These are phyloP conservation scores for Pampusana beccarii DNA, from an alignment of 2,113 vertebrate genomes.

Conservation along the genomic window DNA sequence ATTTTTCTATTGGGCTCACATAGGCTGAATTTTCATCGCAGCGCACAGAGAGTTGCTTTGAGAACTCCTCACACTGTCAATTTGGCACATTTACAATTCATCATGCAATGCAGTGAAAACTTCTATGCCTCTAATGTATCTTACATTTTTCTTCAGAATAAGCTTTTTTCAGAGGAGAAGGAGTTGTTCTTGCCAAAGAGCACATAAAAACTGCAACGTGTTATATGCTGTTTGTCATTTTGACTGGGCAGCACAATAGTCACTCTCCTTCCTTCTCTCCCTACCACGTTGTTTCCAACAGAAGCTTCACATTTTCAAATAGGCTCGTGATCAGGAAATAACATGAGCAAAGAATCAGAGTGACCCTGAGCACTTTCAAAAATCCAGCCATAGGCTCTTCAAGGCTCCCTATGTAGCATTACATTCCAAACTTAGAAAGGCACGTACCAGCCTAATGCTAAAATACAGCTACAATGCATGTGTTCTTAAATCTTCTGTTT, in stretches of 20 bases:
- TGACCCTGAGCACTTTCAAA: not conserved
- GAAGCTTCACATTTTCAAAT: not conserved
- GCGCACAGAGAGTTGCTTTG: not conserved
- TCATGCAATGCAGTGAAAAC: not conserved
- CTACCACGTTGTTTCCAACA: slow-evolving; percentile 11
- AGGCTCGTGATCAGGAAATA: not conserved
- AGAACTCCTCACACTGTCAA: not conserved
- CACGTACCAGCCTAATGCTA: not conserved
- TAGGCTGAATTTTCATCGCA: not conserved
- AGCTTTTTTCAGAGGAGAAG: slow-evolving; percentile 14
- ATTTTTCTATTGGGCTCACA: no score
- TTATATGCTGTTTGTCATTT: not conserved
- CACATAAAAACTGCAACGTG: not conserved
- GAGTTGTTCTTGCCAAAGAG: not conserved
- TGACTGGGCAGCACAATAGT: not conserved
- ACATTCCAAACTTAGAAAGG: not conserved
- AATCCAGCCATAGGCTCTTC: not conserved
- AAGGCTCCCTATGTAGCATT: not conserved
- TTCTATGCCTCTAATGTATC: not conserved
- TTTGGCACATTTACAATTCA: not conserved
- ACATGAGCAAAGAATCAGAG: not conserved
- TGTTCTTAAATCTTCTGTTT: not conserved
- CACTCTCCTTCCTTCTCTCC: not conserved
- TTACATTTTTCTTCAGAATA: not conserved
- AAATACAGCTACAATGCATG: not conserved